Conservation (phyloP, 2,888 invertebrate genomes). For the Quadriops clusia region DNA sequence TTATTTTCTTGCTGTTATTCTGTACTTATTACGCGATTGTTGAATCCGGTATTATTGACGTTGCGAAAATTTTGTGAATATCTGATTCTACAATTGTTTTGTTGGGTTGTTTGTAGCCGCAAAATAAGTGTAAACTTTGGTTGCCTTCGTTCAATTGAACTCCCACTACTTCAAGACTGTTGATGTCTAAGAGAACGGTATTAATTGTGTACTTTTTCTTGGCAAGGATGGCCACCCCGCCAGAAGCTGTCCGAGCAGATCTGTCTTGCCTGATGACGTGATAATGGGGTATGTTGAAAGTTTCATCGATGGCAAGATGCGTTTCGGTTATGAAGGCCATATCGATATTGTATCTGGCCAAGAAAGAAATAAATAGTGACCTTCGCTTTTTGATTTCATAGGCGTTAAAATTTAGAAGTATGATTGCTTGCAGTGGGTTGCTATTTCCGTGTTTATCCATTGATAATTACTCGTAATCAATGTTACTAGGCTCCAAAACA, state of each 20-base stretch:
- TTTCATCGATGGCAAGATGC: slow-evolving; percentile 4
- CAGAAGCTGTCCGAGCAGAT: slow-evolving; percentile 1
- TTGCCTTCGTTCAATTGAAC: not conserved
- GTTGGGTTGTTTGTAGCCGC: slow-evolving; percentile 4
- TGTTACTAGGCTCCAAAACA: no score
- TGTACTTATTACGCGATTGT: no score
- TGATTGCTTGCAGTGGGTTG: no score
- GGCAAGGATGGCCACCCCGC: slow-evolving; percentile 1
- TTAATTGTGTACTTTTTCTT: not conserved
- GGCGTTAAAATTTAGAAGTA: slow-evolving; percentile 10
- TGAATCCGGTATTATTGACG: no score
- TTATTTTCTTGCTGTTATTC: no score
- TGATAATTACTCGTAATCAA: no score
- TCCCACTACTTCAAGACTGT: not conserved
- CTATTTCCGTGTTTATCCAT: no score
- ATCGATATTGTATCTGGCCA: slow-evolving; percentile 9
- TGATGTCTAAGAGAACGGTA: not conserved
- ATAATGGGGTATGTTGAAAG: slow-evolving; percentile 4
- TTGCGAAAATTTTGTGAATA: no score
- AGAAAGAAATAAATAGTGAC: slow-evolving; percentile 4
- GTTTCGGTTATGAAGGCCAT: slow-evolving; percentile 10
- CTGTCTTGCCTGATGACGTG: slow-evolving; percentile 3
- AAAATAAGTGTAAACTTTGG: slow-evolving; percentile 1
- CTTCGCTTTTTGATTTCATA: slow-evolving; percentile 7
- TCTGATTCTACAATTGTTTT: slow-evolving; percentile 3